These are phyloP conservation scores for Limnothrissa miodon DNA, from an alignment of 2,113 vertebrate genomes.

Conservation along the genomic window DNA sequence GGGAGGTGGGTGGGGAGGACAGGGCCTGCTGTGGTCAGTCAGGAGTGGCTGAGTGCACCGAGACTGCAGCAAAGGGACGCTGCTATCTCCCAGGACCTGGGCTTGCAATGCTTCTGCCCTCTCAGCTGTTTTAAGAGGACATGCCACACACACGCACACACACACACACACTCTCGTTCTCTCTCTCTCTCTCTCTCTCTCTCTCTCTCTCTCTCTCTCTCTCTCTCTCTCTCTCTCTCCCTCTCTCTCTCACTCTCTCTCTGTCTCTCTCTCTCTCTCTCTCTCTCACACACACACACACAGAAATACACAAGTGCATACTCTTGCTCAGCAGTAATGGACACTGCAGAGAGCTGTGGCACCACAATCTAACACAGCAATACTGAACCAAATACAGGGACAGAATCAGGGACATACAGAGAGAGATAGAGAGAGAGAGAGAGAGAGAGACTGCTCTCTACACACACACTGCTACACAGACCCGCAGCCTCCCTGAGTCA, in stretches of 20 bases:
- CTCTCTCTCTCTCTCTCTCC: background rate
- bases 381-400: no score
- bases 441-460: no score
- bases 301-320: background rate
- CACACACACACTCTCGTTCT: slow-evolving; percentile 18
- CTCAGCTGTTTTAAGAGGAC: slow-evolving; percentile 37
- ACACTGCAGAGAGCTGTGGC: slow-evolving; percentile 20
- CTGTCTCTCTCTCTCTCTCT: background rate
- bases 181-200: background rate
- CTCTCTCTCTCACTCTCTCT: slow-evolving; percentile 21
- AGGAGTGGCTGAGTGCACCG: no score
- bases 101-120: slow-evolving; percentile 35
- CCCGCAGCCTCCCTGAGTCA: no score
- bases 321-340: slow-evolving; percentile 42
- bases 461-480: no score
- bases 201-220: background rate
- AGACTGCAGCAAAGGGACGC: background rate
- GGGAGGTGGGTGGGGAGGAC: background rate
- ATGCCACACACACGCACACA: slow-evolving; percentile 23
- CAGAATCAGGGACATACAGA: no score
- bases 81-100: background rate
- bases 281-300: background rate
- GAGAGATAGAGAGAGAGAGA: no score
- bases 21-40: no score
- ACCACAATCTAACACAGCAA: background rate